Evolutionary conservation across 2,888 invertebrate species (phyloP), one percentile per base, ranked within the genome.

Genomic region (Troglohyphantes excavatus): DNA sequence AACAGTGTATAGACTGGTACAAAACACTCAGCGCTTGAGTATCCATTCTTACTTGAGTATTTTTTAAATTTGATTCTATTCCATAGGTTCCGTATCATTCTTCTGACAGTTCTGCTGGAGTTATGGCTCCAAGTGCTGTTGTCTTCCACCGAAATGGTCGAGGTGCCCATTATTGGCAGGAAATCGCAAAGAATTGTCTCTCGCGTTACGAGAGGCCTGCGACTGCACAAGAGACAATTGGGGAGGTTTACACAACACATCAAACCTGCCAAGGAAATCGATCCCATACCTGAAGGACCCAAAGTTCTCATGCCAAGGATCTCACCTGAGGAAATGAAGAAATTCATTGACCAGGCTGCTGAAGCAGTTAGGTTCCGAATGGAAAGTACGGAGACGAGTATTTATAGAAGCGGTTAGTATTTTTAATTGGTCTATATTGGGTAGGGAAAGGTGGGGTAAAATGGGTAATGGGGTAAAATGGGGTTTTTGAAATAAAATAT

Each of bases 311-410:
- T 91, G 90, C 90, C 91, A 0, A 86, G 90, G n/a, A 89, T 91
- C 17, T 68, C 75, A 21, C 53, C 83, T 0, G 91, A 90, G 11
- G 91, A 91, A 19, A 76, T 92, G 78, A 89, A 88, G 43, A 83
- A 84, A 33, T 73, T 88, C 17, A 83, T 92, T 7, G 84, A 88
- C 21, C 59, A 90, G 76, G 91, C 91, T 1, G 87, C 82, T 1
- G 88, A 91, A 21, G 46, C 53, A 2, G 82, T 92, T 0, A 81
- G 90, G 11, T 70, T 87, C 33, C 78, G 92, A 39, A 53, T 92
- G 43, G 91, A 91, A 67, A 90, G 83, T 7, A 79, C 91, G 46
- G 92, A 92, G 68, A 91, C 92, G 5, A 91, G 84, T 23, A 92
- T 92, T 43, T 90, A 90, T 19, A 87, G 89, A 61, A 91, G 91